Evolutionary conservation across 2,797 vertebrate genomes (phyloP).

Genomic region (Chelonia mydas): DNA sequence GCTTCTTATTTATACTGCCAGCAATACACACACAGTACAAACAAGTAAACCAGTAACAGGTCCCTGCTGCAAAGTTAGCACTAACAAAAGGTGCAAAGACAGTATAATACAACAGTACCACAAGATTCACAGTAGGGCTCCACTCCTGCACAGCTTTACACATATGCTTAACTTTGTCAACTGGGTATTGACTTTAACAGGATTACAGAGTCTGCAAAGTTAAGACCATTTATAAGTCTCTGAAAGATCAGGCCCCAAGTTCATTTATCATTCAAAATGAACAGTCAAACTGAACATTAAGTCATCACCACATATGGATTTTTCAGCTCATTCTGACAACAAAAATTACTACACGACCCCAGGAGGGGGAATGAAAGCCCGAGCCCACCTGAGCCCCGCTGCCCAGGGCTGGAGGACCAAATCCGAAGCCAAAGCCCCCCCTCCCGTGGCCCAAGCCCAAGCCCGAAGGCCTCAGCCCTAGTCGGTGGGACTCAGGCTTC

Average conservation of each 20-base stretch:
- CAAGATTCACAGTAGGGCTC: not conserved
- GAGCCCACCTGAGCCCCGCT: too few species aligned
- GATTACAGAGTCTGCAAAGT: not conserved
- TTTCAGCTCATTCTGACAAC: not conserved
- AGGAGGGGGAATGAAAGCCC: too few species aligned
- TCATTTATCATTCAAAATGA: not conserved
- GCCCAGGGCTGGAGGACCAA: too few species aligned
- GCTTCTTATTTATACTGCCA: not conserved
- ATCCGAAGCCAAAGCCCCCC: too few species aligned
- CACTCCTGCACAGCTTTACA: not conserved
- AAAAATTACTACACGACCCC: too few species aligned
- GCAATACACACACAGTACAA: fast-evolving
- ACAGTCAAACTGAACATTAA: not conserved
- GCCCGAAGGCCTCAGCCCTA: too few species aligned
- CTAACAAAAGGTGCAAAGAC: not conserved
- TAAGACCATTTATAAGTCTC: not conserved
- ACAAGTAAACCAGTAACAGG: fast-evolving
- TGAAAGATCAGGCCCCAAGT: not conserved
- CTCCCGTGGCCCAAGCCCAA: too few species aligned
- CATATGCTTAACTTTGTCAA: not conserved
- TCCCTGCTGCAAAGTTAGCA: fast-evolving
- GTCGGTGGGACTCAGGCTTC: too few species aligned
- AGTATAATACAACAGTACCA: fast-evolving
- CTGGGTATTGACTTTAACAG: not conserved
- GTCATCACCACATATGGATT: not conserved